Base-by-base conservation (phyloP, 2,797 vertebrate species). In the Lateolabrax maculatus region DNA sequence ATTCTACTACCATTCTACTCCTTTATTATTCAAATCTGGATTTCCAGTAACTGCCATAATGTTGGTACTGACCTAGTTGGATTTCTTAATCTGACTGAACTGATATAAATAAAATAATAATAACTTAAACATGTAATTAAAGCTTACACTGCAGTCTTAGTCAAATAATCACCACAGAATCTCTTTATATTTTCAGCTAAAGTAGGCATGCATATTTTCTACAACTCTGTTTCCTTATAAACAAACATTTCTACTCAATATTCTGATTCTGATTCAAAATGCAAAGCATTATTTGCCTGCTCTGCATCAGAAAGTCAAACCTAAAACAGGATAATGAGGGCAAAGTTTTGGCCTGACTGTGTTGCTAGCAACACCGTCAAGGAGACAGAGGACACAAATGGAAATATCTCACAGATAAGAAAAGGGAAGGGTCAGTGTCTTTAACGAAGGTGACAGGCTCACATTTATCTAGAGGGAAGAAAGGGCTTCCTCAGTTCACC, bases 281-380 rank as follows among this genome's bases (percentile, higher is more conserved):
- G 69, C 71, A 78, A 75, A 83, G 69, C 29, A 29, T 34, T 39
- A 60, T 64, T 71, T 16, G 51, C 57, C 25, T 77, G 58, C 46
- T 31, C 76, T 78, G 65, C 41, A 70, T 77, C 75, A 84, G 78
- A 73, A 66, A 84, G 75, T 64, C 73, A 86, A 73, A 70, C 64
- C 49, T 41, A 77, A 76, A 87, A 84, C 44, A 73, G 83, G 71
- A 89, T 80, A 79, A 88, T 67, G 75, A 84, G 58, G 78, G 68
- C 44, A 84, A 73, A 61, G 69, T 78, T 41, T 67, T 80, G 89
- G 81, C 85, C 77, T 36, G 49, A 13, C 25, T 83, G 29, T 83
- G 84, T 85, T 87, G 72, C 67, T 85, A 82, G 78, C 63, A 88
- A 84, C 76, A 71, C 39, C 76, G 75, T 71, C 83, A 75, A 65